Base-by-base conservation (phyloP, 2,797 vertebrate genomes). In the Neosilurus mollespiculum region DNA sequence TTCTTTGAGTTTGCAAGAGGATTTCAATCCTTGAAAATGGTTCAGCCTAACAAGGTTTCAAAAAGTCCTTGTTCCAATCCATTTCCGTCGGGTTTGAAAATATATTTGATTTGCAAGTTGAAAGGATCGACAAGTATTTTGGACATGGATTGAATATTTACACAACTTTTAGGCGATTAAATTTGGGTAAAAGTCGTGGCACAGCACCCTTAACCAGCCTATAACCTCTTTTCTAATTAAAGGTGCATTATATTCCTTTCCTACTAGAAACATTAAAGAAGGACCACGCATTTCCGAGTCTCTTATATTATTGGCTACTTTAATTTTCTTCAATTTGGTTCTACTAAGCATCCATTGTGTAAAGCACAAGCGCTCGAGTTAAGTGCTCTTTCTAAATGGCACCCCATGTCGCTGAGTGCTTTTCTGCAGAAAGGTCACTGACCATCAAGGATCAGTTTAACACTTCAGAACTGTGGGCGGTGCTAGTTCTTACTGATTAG, bases 341-440 rank as follows among this genome's bases (percentile, higher is more conserved):
- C 75, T 77, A 66, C 83, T 80, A 59, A 72, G 59, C 77, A 71
- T 70, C 71, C 82, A 54, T 83, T 86, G 80, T 43, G 86, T 87
- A 92, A 85, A 54, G 37, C 71, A 24, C 83, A 67, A 65, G 20
- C 78, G 80, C 76, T 76, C 80, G 83, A 88, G 72, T 75, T 53
- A 79, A 86, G 81, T 78, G 83, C 71, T 75, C 83, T 37, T 80
- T 67, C 81, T 87, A 86, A 91, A 91, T 86, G 85, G 82, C 87
- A 87, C 88, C 82, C 69, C 18, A 49, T 67, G 34, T 84, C 66
- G 24, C 20, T 56, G 82, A 87, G 77, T 71, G 79, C 83, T 84
- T 85, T 81, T n/a, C 79, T 82, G 62, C 84, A 83, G 73, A 91
- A 89, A 89, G 88, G 87, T 88, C 89, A 88, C 70, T 54, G 56